phyloP scores from a whole-genome alignment of 2,888 invertebrate species.

The Perizoma affinitatum region DNA sequence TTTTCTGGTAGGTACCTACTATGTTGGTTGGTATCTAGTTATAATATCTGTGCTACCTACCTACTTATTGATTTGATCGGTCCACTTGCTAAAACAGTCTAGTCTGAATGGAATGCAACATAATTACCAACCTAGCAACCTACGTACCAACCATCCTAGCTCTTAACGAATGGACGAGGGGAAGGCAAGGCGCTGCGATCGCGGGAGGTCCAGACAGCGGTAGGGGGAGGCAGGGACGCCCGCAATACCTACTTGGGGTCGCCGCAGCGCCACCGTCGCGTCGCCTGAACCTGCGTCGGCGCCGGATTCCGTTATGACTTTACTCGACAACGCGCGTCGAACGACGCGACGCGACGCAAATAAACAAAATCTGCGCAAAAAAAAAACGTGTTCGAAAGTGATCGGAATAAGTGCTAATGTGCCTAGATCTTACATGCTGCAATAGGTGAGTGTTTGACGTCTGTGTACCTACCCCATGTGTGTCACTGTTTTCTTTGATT shows the following conservation, averaged over 20 bases:
- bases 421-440: too few species aligned
- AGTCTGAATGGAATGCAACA: not conserved
- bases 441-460: too few species aligned
- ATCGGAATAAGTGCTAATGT: not conserved
- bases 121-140: not conserved
- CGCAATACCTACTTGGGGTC: slow-evolving; percentile 47
- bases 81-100: too few species aligned
- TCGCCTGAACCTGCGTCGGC: slow-evolving; percentile 49
- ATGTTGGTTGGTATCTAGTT: too few species aligned
- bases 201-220: slow-evolving; percentile 17
- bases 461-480: too few species aligned
- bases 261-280: slow-evolving; percentile 73
- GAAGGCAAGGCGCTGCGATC: slow-evolving; percentile 7
- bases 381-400: slow-evolving; percentile 21
- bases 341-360: slow-evolving; percentile 47
- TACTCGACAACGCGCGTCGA: too few species aligned
- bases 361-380: slow-evolving; percentile 35
- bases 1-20: too few species aligned
- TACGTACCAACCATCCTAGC: too few species aligned
- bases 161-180: not conserved
- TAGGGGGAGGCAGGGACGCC: slow-evolving; percentile 47
- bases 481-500: too few species aligned
- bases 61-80: too few species aligned
- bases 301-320: slow-evolving; percentile 45
- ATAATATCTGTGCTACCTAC: not conserved